A percentile compares a stretch with the other conserved stretches of the same genome.
Conservation (phyloP, 2,113 vertebrate species). For the Spea multiplicata region DNA sequence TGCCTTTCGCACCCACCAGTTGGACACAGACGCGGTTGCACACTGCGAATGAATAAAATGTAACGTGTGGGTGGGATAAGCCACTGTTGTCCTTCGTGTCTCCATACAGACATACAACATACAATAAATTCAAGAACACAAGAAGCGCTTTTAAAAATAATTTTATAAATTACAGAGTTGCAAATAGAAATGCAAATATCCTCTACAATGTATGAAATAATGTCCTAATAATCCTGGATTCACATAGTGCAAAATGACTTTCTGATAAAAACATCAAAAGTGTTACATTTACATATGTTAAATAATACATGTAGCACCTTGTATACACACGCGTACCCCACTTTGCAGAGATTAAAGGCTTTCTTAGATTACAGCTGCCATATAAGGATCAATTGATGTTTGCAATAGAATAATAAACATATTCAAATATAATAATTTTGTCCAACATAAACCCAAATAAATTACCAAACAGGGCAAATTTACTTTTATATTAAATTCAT, state of each 20-base stretch:
- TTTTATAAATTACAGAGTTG: constrained; percentile 61
- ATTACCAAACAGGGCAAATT: constrained; percentile 33
- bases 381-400: constrained; percentile 48
- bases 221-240: neutral
- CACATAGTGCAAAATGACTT: constrained; percentile 90
- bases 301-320: constrained; percentile 54
- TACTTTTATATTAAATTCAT: constrained; percentile 6
- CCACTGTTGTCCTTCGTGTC: too few relatives aligned
- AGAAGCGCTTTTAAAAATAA: constrained; percentile 53
- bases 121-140: neutral
- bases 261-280: constrained; percentile 89
- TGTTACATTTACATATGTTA: constrained; percentile 58
- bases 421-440: constrained; percentile 41
- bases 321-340: neutral
- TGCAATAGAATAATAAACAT: constrained; percentile 50
- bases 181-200: constrained; percentile 60
- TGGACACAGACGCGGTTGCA: too few relatives aligned
- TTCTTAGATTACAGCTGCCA: constrained; percentile 58
- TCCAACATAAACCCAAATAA: constrained; percentile 29
- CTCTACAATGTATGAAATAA: constrained; percentile 60
- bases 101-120: neutral
- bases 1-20: too few relatives aligned
- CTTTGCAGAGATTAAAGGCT: constrained; percentile 26
- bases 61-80: too few relatives aligned
- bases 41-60: too few relatives aligned